Evolutionary conservation across 2,797 vertebrate species (phyloP), one percentile per base, ranked within the genome.

Genomic region (Thamnophis elegans): DNA sequence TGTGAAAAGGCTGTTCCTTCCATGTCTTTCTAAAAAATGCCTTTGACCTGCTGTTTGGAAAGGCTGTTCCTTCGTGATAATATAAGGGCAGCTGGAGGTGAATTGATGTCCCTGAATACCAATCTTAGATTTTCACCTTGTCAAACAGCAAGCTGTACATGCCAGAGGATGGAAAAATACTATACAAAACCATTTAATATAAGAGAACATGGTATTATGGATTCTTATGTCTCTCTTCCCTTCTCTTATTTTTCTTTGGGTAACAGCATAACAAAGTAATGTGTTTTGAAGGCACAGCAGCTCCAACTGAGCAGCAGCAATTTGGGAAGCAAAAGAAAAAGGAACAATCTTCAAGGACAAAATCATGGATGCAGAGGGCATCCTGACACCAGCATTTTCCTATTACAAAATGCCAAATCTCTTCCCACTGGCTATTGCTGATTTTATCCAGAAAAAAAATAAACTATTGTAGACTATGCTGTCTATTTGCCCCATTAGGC

Each of bases 291-390:
- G 94, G 94, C 0, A 6, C 0, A 0, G 91, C 89, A 94, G 95
- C 95, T 96, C 95, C 94, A 96, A 93, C 96, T 95, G 95, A 96
- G 96, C 92, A 90, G 91, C 0, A 6, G 94, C 96, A 97, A 97
- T 97, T 95, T 96, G 93, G 93, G 93, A 94, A 94, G 95, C 94
- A 92, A 95, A 86, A 95, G 94, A 73, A 92, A 92, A 92, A 95
- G 90, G 62, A 95, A 73, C 93, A 95, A 93, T 92, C 94, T 95
- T 95, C 95, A 97, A 96, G 95, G 95, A 97, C 95, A 96, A 95
- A 96, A 91, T 94, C 93, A 4, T 55, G 94, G 94, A 94, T 95
- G 95, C 93, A 88, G 94, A 96, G 95, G 93, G 94, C 92, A 0
- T 91, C 94, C 94, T 96, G 95, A 96, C 96, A 92, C 93, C 62